A percentile compares a stretch with the other conserved stretches of the same genome.
phyloP scores from a whole-genome alignment of 2,888 invertebrate genomes.

The Charanyca ferruginea region DNA sequence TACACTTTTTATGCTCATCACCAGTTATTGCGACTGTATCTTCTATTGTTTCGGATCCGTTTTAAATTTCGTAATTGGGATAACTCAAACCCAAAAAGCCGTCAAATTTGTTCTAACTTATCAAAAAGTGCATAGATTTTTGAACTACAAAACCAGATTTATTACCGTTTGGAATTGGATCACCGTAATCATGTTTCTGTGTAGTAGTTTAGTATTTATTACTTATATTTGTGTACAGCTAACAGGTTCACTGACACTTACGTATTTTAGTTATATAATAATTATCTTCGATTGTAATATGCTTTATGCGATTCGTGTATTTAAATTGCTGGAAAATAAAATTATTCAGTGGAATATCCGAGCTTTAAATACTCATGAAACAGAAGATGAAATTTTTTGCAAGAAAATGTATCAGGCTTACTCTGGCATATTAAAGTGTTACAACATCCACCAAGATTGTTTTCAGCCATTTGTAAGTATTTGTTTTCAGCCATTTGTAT shows the following conservation, averaged over 20 bases:
- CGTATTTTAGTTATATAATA: neutral
- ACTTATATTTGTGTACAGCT: neutral
- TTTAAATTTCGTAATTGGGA: slow-evolving; percentile 17
- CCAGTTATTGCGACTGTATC: slow-evolving; percentile 1
- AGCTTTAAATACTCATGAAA: neutral
- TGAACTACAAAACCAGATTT: slow-evolving; percentile 8
- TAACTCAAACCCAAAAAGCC: slow-evolving; percentile 8
- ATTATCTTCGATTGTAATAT: slow-evolving; percentile 31
- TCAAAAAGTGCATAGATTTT: slow-evolving; percentile 31
- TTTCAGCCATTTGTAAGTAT: slow-evolving; percentile 16
- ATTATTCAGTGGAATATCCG: slow-evolving; percentile 30
- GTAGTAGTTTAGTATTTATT: neutral
- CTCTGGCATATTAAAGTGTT: slow-evolving; percentile 22
- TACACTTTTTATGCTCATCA: neutral
- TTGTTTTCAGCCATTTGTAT: too few species aligned
- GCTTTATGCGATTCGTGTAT: slow-evolving; percentile 15
- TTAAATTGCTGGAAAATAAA: slow-evolving; percentile 25
- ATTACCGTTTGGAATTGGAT: slow-evolving; percentile 13
- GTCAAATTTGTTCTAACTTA: slow-evolving; percentile 28
- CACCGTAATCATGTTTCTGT: neutral
- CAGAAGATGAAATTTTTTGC: neutral
- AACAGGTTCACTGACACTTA: too few species aligned
- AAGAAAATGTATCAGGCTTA: slow-evolving; percentile 26
- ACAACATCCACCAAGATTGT: neutral
- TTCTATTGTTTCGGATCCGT: slow-evolving; percentile 9